Percentiles rank a stretch among this genome's conserved stretches.
phyloP scores from a whole-genome alignment of 64 coral and sea anemone species.

The Stichodactyla helianthus region DNA sequence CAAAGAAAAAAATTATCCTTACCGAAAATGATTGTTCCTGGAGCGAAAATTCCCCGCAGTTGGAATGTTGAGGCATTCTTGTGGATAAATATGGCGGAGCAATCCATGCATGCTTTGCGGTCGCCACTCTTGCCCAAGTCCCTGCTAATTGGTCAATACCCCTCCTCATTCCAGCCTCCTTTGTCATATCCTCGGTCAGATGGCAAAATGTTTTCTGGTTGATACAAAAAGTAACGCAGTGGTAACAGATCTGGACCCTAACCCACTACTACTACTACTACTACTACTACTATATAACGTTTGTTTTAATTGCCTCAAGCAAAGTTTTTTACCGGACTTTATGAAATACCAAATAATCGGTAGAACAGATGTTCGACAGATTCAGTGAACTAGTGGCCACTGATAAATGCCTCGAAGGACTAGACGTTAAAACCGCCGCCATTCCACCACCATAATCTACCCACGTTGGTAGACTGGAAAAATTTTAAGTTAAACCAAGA shows the following conservation, averaged over 20 bases:
- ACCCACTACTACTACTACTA: background rate
- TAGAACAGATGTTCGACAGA: background rate
- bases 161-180: background rate
- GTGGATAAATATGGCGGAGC: too few relatives aligned
- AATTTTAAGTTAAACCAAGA: background rate
- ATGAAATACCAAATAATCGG: background rate
- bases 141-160: too few relatives aligned
- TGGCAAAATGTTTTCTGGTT: background rate
- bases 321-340: background rate
- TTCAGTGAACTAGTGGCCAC: background rate
- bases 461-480: background rate
- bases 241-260: background rate
- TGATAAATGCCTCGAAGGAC: too few relatives aligned
- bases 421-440: background rate
- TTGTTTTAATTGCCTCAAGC: background rate
- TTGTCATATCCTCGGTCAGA: background rate
- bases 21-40: too few relatives aligned
- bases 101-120: too few relatives aligned
- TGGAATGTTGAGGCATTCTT: too few relatives aligned
- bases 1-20: too few relatives aligned
- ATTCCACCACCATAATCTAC: background rate
- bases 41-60: too few relatives aligned
- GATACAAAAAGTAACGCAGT: background rate
- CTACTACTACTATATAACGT: background rate
- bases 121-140: too few relatives aligned